Evolutionary conservation across 2,797 vertebrate genomes (phyloP).

Genomic region (Rousettus madagascariensis): DNA sequence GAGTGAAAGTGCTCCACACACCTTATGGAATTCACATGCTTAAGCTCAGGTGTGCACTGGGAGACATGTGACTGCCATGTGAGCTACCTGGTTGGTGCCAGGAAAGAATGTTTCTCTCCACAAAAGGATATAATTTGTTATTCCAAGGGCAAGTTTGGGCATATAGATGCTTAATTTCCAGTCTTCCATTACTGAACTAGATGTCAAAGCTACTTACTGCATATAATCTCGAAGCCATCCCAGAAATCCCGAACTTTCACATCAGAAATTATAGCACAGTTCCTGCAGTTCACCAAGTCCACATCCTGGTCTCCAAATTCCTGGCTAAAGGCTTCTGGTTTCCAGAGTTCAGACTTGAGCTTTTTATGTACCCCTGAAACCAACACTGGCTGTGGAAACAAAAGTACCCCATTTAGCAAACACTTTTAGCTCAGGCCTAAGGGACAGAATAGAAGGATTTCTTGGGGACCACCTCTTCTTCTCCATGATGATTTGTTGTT

Average conservation of each 20-base stretch:
- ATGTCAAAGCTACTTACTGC: conserved; percentile 94
- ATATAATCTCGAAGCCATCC: conserved; percentile 98
- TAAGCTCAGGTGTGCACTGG: neutral
- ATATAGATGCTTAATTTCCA: conserved; percentile 3
- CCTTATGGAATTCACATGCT: neutral
- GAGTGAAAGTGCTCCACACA: neutral
- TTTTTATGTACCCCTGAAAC: conserved; percentile 98
- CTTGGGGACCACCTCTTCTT: neutral
- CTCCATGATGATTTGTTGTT: neutral
- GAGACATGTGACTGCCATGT: neutral
- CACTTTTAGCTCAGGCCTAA: neutral
- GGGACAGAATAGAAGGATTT: neutral
- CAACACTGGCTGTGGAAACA: conserved; percentile 93
- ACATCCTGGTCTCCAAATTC: conserved; percentile 99
- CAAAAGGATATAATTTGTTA: neutral
- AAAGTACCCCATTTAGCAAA: conserved; percentile 55
- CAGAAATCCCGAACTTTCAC: conserved; percentile 99
- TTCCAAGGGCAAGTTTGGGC: neutral
- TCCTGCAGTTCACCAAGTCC: conserved; percentile 99
- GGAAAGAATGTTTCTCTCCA: neutral
- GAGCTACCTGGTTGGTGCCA: neutral
- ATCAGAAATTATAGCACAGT: conserved; percentile 98
- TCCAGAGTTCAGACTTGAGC: conserved; percentile 93
- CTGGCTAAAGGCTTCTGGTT: conserved; percentile 95
- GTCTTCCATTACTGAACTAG: conserved; percentile 89